phyloP scores from a whole-genome alignment of 2,113 vertebrate genomes.

The Blennius ocellaris region DNA sequence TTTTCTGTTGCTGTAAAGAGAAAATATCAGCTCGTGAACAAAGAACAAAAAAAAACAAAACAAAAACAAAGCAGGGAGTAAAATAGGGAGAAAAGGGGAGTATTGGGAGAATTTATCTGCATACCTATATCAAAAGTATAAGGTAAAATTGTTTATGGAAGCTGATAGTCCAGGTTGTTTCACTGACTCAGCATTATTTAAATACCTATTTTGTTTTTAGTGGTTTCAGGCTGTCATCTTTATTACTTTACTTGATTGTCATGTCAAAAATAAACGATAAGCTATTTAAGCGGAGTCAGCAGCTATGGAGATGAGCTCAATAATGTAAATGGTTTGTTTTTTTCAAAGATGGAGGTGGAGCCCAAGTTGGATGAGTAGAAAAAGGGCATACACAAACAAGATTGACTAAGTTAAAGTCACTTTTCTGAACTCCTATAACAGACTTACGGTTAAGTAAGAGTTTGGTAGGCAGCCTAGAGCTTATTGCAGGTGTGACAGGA shows the following conservation, averaged over 20 bases:
- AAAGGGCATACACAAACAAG: neutral
- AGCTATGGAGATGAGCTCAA: conserved; percentile 19
- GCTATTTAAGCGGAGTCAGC: neutral
- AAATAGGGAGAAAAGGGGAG: conserved; percentile 3
- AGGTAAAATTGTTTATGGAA: conserved; percentile 13
- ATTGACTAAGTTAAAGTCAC: conserved; percentile 3
- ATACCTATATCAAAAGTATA: conserved; percentile 31
- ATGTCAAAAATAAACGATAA: conserved; percentile 8
- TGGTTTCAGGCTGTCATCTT: neutral
- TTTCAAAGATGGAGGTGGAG: conserved; percentile 1
- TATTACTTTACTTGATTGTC: conserved; percentile 11
- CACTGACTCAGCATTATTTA: neutral
- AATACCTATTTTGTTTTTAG: conserved; percentile 10
- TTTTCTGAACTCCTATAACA: conserved; percentile 25
- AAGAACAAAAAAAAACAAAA: conserved; percentile 51
- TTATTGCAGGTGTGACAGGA: neutral
- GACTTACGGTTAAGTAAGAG: neutral
- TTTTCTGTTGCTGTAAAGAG: conserved; percentile 50
- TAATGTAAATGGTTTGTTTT: neutral
- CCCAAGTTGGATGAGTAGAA: neutral
- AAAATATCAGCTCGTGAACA: conserved; percentile 56
- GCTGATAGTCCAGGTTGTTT: conserved; percentile 1
- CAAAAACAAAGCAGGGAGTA: conserved; percentile 26
- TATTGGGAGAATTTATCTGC: conserved; percentile 18
- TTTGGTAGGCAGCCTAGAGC: neutral